Percentiles rank a stretch among this genome's conserved stretches.
Evolutionary conservation across 1,140 invertebrate species (phyloP).

Genomic region (Vanessa atalanta): DNA sequence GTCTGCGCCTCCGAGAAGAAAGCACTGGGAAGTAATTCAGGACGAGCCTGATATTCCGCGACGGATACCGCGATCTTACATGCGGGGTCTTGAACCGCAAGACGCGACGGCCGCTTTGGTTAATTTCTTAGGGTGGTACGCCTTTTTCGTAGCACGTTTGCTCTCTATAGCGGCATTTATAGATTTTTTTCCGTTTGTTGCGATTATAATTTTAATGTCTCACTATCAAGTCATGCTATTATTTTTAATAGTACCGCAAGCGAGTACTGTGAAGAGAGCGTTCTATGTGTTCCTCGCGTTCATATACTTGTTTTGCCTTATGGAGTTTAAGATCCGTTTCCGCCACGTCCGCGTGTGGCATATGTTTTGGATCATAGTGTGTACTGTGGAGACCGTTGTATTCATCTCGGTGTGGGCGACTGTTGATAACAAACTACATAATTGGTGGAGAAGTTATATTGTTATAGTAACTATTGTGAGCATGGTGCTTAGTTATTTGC

Average conservation of each 20-base stretch:
- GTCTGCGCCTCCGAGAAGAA: constrained; percentile 66
- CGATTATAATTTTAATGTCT: constrained; percentile 80
- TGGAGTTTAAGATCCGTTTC: constrained; percentile 89
- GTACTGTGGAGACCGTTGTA: constrained; percentile 84
- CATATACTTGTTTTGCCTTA: constrained; percentile 86
- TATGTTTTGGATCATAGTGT: constrained; percentile 83
- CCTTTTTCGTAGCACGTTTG: constrained; percentile 85
- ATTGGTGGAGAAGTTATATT: constrained; percentile 83
- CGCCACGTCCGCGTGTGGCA: constrained; percentile 85
- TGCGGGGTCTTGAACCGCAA: constrained; percentile 85
- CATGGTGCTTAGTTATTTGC: constrained; percentile 75
- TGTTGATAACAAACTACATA: constrained; percentile 81
- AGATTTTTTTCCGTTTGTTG: constrained; percentile 83
- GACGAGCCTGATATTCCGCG: constrained; percentile 66
- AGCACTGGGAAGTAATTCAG: constrained; percentile 62
- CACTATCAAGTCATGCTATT: constrained; percentile 83
- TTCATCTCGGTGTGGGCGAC: constrained; percentile 85
- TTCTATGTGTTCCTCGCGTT: constrained; percentile 86
- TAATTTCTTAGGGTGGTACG: constrained; percentile 86
- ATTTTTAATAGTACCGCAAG: constrained; percentile 83
- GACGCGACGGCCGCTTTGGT: constrained; percentile 84
- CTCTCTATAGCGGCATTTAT: constrained; percentile 86
- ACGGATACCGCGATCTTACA: constrained; percentile 55
- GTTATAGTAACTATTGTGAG: constrained; percentile 79
- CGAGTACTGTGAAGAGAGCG: constrained; percentile 76